Base-by-base conservation (phyloP, 2,113 vertebrate species). In the Callospermophilus lateralis region DNA sequence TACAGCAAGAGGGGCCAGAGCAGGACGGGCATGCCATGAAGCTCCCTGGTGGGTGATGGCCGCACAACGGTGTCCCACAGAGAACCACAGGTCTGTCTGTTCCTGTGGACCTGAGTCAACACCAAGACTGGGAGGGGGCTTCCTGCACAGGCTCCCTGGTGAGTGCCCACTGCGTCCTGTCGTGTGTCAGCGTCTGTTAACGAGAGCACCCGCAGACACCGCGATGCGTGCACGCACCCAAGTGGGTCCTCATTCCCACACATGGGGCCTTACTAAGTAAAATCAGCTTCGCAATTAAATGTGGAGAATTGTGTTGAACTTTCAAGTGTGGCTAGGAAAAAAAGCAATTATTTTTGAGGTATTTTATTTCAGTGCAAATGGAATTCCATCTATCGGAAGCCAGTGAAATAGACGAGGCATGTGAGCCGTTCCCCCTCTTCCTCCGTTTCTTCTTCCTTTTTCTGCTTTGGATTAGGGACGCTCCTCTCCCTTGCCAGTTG, bases 221-320 rank as follows among this genome's bases (percentile, higher is more conserved):
- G 98, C 98, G 95, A 97, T 98, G 98, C 98, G 98, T 98, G 98
- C 97, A 98, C 45, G 98, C 98, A 98, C 98, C 98, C 99, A 98
- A 98, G 98, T 98, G 98, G 98, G 98, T 98, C 99, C 98, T 98
- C 98, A 98, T 98, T 98, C 98, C 98, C 98, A 98, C 98, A 98
- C 96, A 98, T 98, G 98, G 98, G 97, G 98, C 98, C 98, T 98
- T 97, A 97, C 99, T 99, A 99, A 99, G 99, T 99, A 99, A 99
- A 99, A 99, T 99, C 99, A 99, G 99, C 99, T 99, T 99, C 98
- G 99, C 99, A 99, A 99, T 99, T 99, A 99, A 99, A 99, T 97
- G 99, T 99, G 99, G 99, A 99, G 99, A 99, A 99, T 99, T 99
- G 98, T 98, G 98, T 99, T 99, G 98, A 98, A 99, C 99, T 99